Percentiles rank a stretch among this genome's conserved stretches.
These are phyloP conservation scores for Luscinia luscinia DNA, from an alignment of 2,797 vertebrate species.

Conservation along the genomic window DNA sequence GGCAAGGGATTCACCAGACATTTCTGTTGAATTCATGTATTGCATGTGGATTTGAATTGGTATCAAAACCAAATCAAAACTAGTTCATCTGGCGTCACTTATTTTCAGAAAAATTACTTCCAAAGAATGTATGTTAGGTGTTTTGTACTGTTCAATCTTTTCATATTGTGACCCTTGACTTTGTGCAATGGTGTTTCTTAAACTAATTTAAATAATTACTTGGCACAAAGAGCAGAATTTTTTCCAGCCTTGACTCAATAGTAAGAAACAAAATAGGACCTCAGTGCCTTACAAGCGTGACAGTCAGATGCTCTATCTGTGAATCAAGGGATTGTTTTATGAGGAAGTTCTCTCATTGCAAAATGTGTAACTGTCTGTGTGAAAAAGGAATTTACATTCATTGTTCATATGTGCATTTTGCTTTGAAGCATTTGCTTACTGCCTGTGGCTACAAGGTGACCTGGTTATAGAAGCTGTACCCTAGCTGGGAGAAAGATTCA, in stretches of 20 bases:
- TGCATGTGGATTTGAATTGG: neutral
- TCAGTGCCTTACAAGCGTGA: neutral
- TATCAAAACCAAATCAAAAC: neutral
- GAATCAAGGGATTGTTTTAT: neutral
- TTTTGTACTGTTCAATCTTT: neutral
- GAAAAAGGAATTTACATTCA: neutral
- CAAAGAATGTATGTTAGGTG: neutral
- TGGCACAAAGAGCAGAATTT: neutral
- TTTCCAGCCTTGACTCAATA: neutral
- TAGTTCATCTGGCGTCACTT: neutral
- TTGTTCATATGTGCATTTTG: neutral
- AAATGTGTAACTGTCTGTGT: neutral
- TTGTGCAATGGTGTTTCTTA: neutral
- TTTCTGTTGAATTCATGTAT: neutral
- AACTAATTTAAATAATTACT: neutral
- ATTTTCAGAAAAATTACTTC: neutral
- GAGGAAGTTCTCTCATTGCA: neutral
- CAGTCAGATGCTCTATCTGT: neutral
- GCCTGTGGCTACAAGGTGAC: neutral
- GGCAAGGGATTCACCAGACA: neutral
- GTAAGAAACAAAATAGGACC: neutral
- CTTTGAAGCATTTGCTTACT: neutral
- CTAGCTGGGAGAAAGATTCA: neutral
- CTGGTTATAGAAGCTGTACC: neutral
- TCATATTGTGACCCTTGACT: neutral